Evolutionary conservation across 2,113 vertebrate genomes (phyloP).

Genomic region (Podarcis raffonei): DNA sequence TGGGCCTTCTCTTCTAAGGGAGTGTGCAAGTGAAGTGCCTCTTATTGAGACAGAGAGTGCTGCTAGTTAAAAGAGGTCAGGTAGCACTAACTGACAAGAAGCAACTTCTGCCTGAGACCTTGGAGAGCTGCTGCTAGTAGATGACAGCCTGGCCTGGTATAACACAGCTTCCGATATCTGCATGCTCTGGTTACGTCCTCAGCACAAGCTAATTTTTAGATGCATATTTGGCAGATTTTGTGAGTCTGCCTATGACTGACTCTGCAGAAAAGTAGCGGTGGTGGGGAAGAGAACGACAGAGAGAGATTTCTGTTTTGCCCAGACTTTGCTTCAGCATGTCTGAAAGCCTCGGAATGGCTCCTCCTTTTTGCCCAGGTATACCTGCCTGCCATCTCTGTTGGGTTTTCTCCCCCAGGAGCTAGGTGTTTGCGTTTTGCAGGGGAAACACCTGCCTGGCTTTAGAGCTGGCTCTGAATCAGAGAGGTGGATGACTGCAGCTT

Average conservation of each 20-base stretch:
- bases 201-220: not conserved
- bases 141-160: not conserved
- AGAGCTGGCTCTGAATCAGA: fast-evolving
- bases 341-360: not conserved
- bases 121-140: not conserved
- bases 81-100: too few relatives aligned
- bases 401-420: too few relatives aligned
- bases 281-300: too few relatives aligned
- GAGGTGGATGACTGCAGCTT: too few relatives aligned
- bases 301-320: not conserved
- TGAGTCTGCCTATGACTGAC: too few relatives aligned
- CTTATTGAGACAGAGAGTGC: too few relatives aligned
- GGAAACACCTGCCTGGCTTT: not conserved
- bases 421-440: not conserved
- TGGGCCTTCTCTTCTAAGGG: too few relatives aligned
- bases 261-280: not conserved
- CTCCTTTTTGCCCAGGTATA: not conserved
- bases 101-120: not conserved
- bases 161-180: not conserved
- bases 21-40: too few relatives aligned
- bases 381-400: not conserved
- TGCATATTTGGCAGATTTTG: not conserved
- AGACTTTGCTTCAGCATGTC: not conserved
- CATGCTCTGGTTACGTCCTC: not conserved
- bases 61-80: too few relatives aligned